These are phyloP conservation scores for Drosophila anomalipes DNA, from an alignment of 2,888 invertebrate genomes.

Conservation along the genomic window DNA sequence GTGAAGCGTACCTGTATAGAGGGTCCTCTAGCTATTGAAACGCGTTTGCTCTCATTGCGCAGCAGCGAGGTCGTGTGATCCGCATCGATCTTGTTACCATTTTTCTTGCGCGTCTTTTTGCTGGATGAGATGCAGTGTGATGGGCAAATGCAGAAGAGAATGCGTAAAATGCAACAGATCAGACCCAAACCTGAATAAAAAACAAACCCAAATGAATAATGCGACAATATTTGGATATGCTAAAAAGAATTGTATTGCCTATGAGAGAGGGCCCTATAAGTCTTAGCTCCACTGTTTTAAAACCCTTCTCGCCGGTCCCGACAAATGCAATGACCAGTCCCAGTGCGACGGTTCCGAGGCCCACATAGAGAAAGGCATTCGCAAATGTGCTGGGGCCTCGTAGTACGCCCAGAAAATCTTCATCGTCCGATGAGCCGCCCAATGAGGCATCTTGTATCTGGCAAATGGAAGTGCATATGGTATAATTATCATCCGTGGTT, in stretches of 20 bases:
- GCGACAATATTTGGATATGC: not conserved
- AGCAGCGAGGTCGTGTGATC: slow-evolving; percentile 85
- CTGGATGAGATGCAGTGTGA: slow-evolving; percentile 90
- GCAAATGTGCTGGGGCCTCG: slow-evolving; percentile 92
- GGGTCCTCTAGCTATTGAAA: slow-evolving; percentile 84
- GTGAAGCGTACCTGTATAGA: slow-evolving; percentile 74
- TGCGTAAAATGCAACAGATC: slow-evolving; percentile 92
- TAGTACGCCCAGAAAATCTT: slow-evolving; percentile 89
- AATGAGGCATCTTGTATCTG: slow-evolving; percentile 94
- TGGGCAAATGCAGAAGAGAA: slow-evolving; percentile 93
- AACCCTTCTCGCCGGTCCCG: slow-evolving; percentile 95
- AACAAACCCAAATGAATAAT: not conserved
- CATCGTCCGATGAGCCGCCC: slow-evolving; percentile 92
- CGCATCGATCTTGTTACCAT: slow-evolving; percentile 85
- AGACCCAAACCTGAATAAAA: slow-evolving; percentile 88
- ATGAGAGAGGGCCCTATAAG: slow-evolving; percentile 94
- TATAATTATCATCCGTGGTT: slow-evolving; percentile 9
- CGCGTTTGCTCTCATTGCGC: slow-evolving; percentile 84
- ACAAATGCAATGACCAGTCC: slow-evolving; percentile 95
- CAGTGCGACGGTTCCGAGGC: slow-evolving; percentile 92
- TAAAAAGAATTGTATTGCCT: slow-evolving; percentile 79
- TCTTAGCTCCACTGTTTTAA: slow-evolving; percentile 93
- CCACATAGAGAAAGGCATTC: slow-evolving; percentile 93
- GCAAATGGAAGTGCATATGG: slow-evolving; percentile 9
- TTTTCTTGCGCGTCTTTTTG: slow-evolving; percentile 88